These are phyloP conservation scores for Nymphalis c-album DNA, from an alignment of 2,888 invertebrate genomes.

Conservation along the genomic window DNA sequence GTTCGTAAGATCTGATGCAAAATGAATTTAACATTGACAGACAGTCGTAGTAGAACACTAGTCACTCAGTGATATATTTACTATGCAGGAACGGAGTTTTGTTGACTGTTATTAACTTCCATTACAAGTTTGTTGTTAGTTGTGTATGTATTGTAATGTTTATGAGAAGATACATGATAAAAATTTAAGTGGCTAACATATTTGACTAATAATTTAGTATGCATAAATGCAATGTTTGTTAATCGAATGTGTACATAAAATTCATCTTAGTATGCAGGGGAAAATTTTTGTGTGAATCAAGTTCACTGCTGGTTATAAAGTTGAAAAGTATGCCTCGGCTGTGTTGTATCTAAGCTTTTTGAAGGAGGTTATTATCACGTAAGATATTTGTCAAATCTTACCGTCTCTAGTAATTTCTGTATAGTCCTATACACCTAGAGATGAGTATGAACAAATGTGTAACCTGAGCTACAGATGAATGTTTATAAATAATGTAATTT, in stretches of 20 bases:
- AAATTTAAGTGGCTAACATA: not conserved
- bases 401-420: constrained; percentile 28
- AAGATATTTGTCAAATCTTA: constrained; percentile 12
- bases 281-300: too few species aligned
- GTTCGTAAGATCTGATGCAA: constrained; percentile 32
- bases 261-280: too few species aligned
- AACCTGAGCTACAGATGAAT: constrained; percentile 6
- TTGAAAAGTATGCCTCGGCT: too few species aligned
- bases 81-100: constrained; percentile 9
- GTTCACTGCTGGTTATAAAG: too few species aligned
- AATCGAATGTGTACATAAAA: too few species aligned
- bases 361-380: not conserved
- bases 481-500: constrained; percentile 11
- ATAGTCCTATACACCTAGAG: constrained; percentile 27
- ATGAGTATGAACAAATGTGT: not conserved
- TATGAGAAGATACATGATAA: not conserved
- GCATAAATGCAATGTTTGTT: not conserved
- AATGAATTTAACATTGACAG: constrained; percentile 3
- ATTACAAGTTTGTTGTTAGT: constrained; percentile 15
- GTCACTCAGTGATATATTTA: constrained; percentile 37
- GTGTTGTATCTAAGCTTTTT: too few species aligned
- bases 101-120: constrained; percentile 9
- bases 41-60: constrained; percentile 33
- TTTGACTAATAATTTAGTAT: not conserved
- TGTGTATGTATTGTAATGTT: constrained; percentile 3